Evolutionary conservation across 2,888 invertebrate species (phyloP), one percentile per base, ranked within the genome.

Genomic region (Melanotus villosus): DNA sequence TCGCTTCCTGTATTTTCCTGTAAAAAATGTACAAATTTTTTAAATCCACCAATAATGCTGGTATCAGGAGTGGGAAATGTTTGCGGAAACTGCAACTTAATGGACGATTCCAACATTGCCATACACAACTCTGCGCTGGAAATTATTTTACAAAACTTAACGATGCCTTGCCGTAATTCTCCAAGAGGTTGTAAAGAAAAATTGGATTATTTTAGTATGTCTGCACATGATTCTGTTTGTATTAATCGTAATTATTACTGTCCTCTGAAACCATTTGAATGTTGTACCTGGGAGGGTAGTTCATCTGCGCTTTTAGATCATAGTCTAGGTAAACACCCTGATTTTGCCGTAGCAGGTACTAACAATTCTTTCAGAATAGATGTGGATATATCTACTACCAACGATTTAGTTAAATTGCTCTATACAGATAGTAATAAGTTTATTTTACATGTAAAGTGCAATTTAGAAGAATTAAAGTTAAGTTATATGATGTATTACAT

Each of bases 21-120:
- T 70, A 73, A 74, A 23, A 63, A 73, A 43, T 82, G 82, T 64
- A 74, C 76, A 12, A 75, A 78, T 23, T 71, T 82, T 32, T 72
- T 79, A 56, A 77, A 75, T 18, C 68, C 74, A 32, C 81, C 81
- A n/a, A 79, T 82, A 64, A 79, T 80, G 75, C 68, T 81, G 21
- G 77, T 79, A 3, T 76, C 78, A 66, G 73, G 76, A 54, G 45
- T 76, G 5, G 82, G 82, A 18, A 81, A 81, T 60, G 69, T 80
- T 14, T 82, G 82, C 64, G 75, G 75, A 7, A 67, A 64, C 5
- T 82, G 82, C 41, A 69, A 76, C 45, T 71, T 77, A 59, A 74
- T 73, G 4, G 59, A 50, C 4, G 41, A 56, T 41, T 34, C 68
- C 2, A 69, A 60, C 45, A 59, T 57, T n/a, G 69, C 70, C 21